phyloP scores from a whole-genome alignment of 2,888 invertebrate species.

The Lamellibrachia columna region DNA sequence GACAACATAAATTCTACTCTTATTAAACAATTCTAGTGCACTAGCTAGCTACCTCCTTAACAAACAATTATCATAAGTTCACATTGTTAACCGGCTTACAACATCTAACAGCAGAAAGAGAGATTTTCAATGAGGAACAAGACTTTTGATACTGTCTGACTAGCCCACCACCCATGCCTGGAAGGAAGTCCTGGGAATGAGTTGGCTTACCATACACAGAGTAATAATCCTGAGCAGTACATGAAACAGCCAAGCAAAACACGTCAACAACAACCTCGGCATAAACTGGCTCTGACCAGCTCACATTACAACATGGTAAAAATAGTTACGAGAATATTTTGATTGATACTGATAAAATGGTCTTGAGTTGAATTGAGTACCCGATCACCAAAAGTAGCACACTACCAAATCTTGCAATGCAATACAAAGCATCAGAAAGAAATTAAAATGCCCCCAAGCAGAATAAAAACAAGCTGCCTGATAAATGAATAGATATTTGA shows the following conservation, averaged over 20 bases:
- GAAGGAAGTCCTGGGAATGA: neutral
- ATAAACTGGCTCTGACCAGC: neutral
- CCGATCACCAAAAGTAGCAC: neutral
- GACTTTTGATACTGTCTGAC: neutral
- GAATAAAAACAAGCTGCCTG: neutral
- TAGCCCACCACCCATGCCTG: neutral
- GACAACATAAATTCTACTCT: neutral
- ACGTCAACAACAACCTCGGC: neutral
- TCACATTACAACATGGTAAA: neutral
- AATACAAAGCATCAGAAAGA: neutral
- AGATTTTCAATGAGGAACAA: neutral
- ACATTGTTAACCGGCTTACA: neutral
- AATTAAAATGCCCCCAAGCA: neutral
- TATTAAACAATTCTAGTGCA: neutral
- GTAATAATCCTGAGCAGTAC: constrained; percentile 10
- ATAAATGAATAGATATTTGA: neutral
- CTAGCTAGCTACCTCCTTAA: neutral
- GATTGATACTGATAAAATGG: neutral
- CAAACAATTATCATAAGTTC: neutral
- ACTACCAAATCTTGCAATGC: neutral
- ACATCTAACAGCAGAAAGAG: neutral
- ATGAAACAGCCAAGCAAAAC: neutral
- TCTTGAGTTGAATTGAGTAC: neutral
- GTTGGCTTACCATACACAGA: neutral
- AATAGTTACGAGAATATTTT: neutral